Evolutionary conservation across 1,140 invertebrate species (phyloP), one percentile per base, ranked within the genome.

Genomic region (Drosophila repletoides): DNA sequence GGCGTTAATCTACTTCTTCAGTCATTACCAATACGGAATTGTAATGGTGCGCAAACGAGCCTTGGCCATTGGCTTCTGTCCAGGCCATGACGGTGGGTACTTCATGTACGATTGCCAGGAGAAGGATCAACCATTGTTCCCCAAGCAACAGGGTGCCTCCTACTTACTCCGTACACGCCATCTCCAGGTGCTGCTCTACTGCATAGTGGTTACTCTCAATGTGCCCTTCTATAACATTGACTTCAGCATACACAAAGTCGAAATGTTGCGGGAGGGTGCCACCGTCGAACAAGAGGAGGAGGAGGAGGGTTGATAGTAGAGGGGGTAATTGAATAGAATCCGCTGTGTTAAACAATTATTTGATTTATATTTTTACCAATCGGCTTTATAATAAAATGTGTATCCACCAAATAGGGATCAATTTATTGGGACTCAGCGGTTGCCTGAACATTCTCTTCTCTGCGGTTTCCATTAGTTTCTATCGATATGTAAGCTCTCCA

Each of bases 21-120:
- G 92, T 45, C 91, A 91, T 52, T 89, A 69, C 21, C 83, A 91
- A 26, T 83, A 88, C 31, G 93, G 93, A 1, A 91, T 94, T 7
- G 90, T 93, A 17, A 90, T 89, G 53, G 91, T 91, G 45, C 91
- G 91, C 0, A 91, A 89, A 24, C 91, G 92, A 48, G 91, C 92
- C 40, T 77, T 93, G 40, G 92, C 92, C 6, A 93, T 93, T 70
- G 93, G 93, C 0, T 93, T 91, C 73, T 76, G 84, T 28, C 76
- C 81, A 5, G 83, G 88, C 0, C 67, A 73, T 41, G 91, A 91
- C 19, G 74, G 73, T 2, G 93, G 93, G 5, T 94, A 93, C 71
- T 93, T 93, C 64, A 92, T 93, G 92, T 94, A 92, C 74, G 93
- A 94, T 66, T 93, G 92, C 65, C 92, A 93, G 80, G 91, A 91